Conservation (phyloP, 2,113 vertebrate genomes). For the Tragulus kanchil region DNA sequence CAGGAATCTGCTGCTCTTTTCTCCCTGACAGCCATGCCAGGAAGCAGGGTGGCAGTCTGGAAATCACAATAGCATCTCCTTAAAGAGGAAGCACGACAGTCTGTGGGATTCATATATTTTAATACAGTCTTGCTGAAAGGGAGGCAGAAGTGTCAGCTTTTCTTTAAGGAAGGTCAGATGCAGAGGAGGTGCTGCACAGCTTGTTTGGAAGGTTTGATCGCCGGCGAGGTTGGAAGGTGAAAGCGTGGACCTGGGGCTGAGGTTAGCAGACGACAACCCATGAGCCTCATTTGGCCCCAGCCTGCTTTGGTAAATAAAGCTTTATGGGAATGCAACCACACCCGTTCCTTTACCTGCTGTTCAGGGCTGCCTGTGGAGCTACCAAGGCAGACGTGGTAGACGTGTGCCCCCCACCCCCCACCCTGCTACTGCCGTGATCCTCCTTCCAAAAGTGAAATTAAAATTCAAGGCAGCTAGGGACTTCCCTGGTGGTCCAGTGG, state of each 20-base stretch:
- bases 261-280: not conserved
- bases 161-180: not conserved
- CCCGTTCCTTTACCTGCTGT: not conserved
- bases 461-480: not conserved
- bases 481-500: not conserved
- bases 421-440: not conserved
- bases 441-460: not conserved
- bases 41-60: not conserved
- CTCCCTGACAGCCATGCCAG: not conserved
- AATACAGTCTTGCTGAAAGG: not conserved
- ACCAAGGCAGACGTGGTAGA: not conserved
- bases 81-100: not conserved
- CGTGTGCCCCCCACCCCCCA: too few species aligned
- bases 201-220: not conserved
- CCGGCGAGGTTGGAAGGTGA: not conserved
- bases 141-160: rapidly evolving
- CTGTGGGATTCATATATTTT: not conserved
- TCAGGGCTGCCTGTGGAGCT: not conserved
- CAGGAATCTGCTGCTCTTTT: not conserved
- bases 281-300: not conserved
- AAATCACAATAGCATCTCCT: not conserved
- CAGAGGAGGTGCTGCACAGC: not conserved
- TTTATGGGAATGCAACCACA: not conserved
- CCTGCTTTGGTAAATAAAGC: slow-evolving; percentile 19
- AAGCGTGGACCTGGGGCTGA: not conserved